Percentiles rank a stretch among this genome's conserved stretches.
Conservation (phyloP, 64 coral and sea anemone species). For the Stichodactyla mertensii region DNA sequence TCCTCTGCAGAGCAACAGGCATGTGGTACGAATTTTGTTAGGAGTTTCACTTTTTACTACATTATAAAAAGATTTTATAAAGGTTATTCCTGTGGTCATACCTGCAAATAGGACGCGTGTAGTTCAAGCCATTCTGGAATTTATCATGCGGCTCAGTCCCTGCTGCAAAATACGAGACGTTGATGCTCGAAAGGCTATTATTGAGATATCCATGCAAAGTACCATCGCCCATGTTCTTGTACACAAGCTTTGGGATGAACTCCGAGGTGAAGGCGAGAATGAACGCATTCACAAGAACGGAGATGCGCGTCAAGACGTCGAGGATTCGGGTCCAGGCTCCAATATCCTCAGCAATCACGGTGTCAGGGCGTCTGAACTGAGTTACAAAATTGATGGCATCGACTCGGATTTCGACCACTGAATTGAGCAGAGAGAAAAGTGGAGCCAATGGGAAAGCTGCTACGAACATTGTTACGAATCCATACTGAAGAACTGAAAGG, state of each 20-base stretch:
- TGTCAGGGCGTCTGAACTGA: slow-evolving; percentile 58
- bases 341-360: slow-evolving; percentile 69
- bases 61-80: too few relatives aligned
- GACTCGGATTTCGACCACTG: slow-evolving; percentile 65
- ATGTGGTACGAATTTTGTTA: too few relatives aligned
- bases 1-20: too few relatives aligned
- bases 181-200: slow-evolving; percentile 55
- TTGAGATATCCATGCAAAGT: slow-evolving; percentile 70
- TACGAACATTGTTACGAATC: slow-evolving; percentile 90
- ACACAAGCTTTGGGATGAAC: slow-evolving; percentile 76
- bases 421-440: slow-evolving; percentile 74
- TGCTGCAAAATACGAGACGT: neutral
- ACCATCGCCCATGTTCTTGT: slow-evolving; percentile 23
- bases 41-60: too few relatives aligned
- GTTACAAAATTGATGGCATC: slow-evolving; percentile 81
- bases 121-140: slow-evolving; percentile 35
- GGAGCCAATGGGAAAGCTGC: slow-evolving; percentile 81
- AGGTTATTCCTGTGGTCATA: neutral
- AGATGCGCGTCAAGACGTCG: slow-evolving; percentile 42
- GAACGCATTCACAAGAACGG: slow-evolving; percentile 77
- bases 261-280: slow-evolving; percentile 83
- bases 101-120: slow-evolving; percentile 33
- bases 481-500: slow-evolving; percentile 75
- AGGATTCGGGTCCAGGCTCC: slow-evolving; percentile 76
- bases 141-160: neutral